phyloP scores from a whole-genome alignment of 2,888 invertebrate species.

The Nysson spinosus region DNA sequence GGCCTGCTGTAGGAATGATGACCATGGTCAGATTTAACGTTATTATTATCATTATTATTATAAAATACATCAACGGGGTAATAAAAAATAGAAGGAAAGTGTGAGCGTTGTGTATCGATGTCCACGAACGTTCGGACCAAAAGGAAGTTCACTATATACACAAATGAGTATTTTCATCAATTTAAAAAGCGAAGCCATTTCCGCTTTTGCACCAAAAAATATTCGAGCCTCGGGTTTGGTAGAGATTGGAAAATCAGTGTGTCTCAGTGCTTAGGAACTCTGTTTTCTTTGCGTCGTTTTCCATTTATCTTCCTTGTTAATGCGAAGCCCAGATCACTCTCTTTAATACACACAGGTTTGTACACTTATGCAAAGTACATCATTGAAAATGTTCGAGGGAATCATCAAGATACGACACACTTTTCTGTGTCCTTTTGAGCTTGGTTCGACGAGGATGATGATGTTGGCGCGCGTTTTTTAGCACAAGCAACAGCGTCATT shows the following conservation, averaged over 20 bases:
- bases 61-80: constrained; percentile 59
- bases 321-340: not conserved
- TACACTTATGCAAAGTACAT: not conserved
- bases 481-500: constrained; percentile 93
- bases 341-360: not conserved
- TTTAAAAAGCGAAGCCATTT: not conserved
- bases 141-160: constrained; percentile 55
- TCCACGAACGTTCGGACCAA: constrained; percentile 31
- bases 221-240: constrained; percentile 18
- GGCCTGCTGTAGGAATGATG: constrained; percentile 34
- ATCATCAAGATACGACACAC: constrained; percentile 90
- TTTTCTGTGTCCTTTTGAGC: constrained; percentile 86
- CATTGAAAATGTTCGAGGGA: constrained; percentile 1
- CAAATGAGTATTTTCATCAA: constrained; percentile 26
- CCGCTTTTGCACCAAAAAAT: not conserved
- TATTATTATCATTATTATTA: constrained; percentile 55
- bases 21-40: constrained; percentile 54
- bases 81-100: constrained; percentile 56
- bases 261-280: constrained; percentile 42
- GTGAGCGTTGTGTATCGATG: constrained; percentile 17
- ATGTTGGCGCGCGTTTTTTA: constrained; percentile 80
- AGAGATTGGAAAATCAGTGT: constrained; percentile 11
- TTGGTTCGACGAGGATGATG: constrained; percentile 58
- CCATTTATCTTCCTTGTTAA: constrained; percentile 28
- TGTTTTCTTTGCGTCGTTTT: constrained; percentile 50